phyloP scores from a whole-genome alignment of 1,140 invertebrate species.

The Lepidurus couesii region DNA sequence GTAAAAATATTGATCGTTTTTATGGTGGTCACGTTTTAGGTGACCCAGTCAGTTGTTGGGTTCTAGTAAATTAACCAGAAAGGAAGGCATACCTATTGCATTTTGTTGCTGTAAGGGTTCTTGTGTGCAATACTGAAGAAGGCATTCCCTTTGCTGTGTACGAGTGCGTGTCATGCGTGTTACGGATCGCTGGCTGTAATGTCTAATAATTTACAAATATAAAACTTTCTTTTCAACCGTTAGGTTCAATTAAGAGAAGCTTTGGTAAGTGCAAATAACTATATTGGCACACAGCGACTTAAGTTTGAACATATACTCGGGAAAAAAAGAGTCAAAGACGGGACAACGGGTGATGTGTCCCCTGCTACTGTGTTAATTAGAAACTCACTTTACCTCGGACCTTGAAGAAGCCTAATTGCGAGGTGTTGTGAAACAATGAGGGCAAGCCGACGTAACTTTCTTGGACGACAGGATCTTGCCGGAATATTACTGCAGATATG shows the following conservation, averaged over 20 bases:
- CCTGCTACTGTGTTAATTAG: slow-evolving; percentile 46
- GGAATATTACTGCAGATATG: not conserved
- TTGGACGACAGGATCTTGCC: slow-evolving; percentile 56
- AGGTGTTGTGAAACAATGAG: slow-evolving; percentile 75
- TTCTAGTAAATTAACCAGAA: not conserved
- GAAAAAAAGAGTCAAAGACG: not conserved
- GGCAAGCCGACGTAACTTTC: slow-evolving; percentile 72
- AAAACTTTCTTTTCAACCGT: not conserved
- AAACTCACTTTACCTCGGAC: slow-evolving; percentile 78
- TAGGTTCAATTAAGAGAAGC: not conserved
- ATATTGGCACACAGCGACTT: slow-evolving; percentile 11
- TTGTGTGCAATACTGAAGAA: not conserved
- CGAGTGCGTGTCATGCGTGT: not conserved
- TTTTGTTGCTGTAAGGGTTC: not conserved
- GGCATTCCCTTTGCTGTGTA: not conserved
- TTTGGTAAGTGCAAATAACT: not conserved
- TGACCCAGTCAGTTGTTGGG: not conserved
- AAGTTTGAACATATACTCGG: not conserved
- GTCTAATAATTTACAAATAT: not conserved
- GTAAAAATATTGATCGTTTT: not conserved
- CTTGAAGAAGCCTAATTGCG: slow-evolving; percentile 75
- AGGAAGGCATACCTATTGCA: slow-evolving; percentile 15
- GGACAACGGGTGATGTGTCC: not conserved
- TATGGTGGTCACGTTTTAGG: slow-evolving; percentile 9
- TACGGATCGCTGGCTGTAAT: not conserved